Percentiles rank a stretch among this genome's conserved stretches.
phyloP scores from a whole-genome alignment of 2,888 invertebrate genomes.

The Patella ulyssiponensis region DNA sequence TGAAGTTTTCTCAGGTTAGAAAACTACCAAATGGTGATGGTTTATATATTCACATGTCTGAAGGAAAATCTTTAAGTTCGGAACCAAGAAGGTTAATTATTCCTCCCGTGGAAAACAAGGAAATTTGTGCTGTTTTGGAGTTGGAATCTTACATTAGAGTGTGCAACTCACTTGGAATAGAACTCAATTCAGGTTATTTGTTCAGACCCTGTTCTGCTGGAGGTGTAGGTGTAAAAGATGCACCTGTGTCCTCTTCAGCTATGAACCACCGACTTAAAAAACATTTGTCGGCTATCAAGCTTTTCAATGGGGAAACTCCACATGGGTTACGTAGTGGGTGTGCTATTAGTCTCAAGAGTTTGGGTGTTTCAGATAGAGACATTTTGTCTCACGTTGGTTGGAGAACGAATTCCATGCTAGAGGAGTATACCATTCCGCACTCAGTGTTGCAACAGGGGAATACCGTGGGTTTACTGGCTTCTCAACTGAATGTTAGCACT shows the following conservation, averaged over 20 bases:
- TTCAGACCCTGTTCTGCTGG: conserved; percentile 15
- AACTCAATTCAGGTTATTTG: conserved; percentile 13
- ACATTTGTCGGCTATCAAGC: conserved; percentile 6
- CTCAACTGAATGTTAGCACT: not conserved
- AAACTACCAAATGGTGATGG: not conserved
- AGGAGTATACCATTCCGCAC: not conserved
- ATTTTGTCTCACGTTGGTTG: conserved; percentile 19
- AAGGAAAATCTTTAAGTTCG: not conserved
- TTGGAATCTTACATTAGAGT: not conserved
- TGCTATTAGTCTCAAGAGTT: conserved; percentile 12
- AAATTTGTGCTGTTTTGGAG: not conserved
- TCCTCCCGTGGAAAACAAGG: not conserved
- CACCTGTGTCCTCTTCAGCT: conserved; percentile 13
- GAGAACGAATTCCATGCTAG: not conserved
- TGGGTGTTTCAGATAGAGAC: not conserved
- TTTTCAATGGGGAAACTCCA: conserved; percentile 18
- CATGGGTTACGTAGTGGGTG: conserved; percentile 14
- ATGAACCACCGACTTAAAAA: conserved; percentile 16
- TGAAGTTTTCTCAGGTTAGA: not conserved
- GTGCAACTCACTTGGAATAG: not conserved
- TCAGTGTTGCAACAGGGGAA: not conserved
- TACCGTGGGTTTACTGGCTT: not conserved
- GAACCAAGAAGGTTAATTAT: not conserved
- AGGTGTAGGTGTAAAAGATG: conserved; percentile 5
- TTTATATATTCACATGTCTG: not conserved